These are phyloP conservation scores for Agrochola litura DNA, from an alignment of 2,888 invertebrate species.

Conservation along the genomic window DNA sequence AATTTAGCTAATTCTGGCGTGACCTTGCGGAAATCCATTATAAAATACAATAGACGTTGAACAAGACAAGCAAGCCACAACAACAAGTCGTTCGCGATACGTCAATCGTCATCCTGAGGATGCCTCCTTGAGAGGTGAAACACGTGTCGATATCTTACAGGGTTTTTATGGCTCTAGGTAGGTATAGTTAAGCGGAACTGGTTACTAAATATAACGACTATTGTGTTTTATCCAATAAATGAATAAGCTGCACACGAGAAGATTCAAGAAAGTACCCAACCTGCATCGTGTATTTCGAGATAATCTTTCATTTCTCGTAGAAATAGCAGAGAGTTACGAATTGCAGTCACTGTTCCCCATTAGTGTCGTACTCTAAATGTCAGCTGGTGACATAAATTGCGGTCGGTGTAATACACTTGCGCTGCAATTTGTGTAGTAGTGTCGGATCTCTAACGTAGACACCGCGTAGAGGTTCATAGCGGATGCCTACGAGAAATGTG, in stretches of 20 bases:
- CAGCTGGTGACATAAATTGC: slow-evolving; percentile 54
- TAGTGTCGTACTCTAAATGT: slow-evolving; percentile 40
- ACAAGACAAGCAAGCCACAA: no score
- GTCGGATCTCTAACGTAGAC: slow-evolving; percentile 14
- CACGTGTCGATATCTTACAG: no score
- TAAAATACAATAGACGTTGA: no score
- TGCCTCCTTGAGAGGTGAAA: no score
- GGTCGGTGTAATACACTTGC: slow-evolving; percentile 54
- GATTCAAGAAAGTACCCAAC: background rate
- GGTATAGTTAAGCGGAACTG: no score
- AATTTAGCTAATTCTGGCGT: no score
- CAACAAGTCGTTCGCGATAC: no score
- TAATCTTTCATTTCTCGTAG: slow-evolving; percentile 30
- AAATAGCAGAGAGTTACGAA: slow-evolving; percentile 5
- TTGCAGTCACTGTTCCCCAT: slow-evolving; percentile 24
- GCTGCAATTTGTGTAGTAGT: slow-evolving; percentile 47
- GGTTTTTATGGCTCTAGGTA: no score
- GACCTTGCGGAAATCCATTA: no score
- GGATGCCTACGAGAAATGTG: background rate
- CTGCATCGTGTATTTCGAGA: background rate
- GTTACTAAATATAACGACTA: no score
- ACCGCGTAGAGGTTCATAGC: slow-evolving; percentile 16
- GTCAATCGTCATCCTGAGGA: no score
- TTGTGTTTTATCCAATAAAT: no score
- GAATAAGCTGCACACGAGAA: background rate